Conservation (phyloP, 1,140 invertebrate genomes). For the Danaus plexippus region DNA sequence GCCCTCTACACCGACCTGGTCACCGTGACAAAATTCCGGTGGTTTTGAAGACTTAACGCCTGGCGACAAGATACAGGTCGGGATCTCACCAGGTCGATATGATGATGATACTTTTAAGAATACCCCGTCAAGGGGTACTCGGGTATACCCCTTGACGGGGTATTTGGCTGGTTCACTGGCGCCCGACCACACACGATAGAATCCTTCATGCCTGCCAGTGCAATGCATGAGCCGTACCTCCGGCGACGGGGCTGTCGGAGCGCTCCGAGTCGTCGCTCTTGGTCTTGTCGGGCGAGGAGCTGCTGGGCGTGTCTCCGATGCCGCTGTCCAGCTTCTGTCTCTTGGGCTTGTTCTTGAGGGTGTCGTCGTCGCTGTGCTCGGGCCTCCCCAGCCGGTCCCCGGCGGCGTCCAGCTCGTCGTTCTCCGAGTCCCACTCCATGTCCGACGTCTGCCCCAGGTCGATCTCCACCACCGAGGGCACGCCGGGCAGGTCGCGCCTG, state of each 20-base stretch:
- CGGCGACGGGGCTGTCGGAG: slow-evolving; percentile 15
- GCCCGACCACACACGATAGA: too few relatives aligned
- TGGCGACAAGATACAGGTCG: too few relatives aligned
- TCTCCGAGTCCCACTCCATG: slow-evolving; percentile 17
- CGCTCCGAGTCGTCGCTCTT: slow-evolving; percentile 18
- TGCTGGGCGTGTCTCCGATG: slow-evolving; percentile 54
- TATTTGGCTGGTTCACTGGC: too few relatives aligned
- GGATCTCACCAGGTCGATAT: too few relatives aligned
- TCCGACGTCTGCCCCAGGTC: slow-evolving; percentile 14
- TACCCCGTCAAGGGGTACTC: too few relatives aligned
- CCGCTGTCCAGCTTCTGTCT: slow-evolving; percentile 75
- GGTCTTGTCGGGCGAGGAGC: slow-evolving; percentile 18
- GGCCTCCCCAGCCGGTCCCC: not conserved
- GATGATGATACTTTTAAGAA: too few relatives aligned
- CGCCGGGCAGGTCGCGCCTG: slow-evolving; percentile 2
- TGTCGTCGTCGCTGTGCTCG: slow-evolving; percentile 19
- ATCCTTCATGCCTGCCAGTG: too few relatives aligned
- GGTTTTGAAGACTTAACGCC: too few relatives aligned
- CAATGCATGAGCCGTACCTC: slow-evolving; percentile 1
- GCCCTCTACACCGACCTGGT: too few relatives aligned
- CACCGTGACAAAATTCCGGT: too few relatives aligned
- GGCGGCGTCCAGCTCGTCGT: slow-evolving; percentile 5
- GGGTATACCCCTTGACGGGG: too few relatives aligned
- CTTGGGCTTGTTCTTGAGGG: slow-evolving; percentile 46
- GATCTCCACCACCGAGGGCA: slow-evolving; percentile 24